These are phyloP conservation scores for Xestia rhomboidea DNA, from an alignment of 2,888 invertebrate species.

Conservation along the genomic window DNA sequence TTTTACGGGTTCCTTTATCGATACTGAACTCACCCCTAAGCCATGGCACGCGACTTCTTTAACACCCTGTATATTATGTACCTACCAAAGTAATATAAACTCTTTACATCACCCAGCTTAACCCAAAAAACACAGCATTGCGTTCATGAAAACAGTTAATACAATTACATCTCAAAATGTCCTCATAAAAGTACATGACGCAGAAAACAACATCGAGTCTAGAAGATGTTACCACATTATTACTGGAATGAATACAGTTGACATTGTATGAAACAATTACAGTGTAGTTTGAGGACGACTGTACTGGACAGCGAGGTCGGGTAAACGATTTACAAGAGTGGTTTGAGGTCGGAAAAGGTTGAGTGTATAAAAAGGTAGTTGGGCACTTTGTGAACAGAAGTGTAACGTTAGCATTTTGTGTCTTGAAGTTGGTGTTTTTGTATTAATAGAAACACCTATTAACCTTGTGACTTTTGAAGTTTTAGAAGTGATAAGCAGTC, in stretches of 20 bases:
- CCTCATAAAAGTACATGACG: conserved; percentile 23
- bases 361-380: conserved; percentile 24
- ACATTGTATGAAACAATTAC: conserved; percentile 56
- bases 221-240: conserved; percentile 34
- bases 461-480: not conserved
- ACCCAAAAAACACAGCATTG: too few species aligned
- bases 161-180: conserved; percentile 20
- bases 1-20: too few species aligned
- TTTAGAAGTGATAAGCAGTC: not conserved
- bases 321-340: conserved; percentile 48
- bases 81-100: too few species aligned
- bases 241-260: conserved; percentile 30
- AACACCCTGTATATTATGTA: too few species aligned
- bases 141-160: not conserved
- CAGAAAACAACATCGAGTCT: conserved; percentile 38
- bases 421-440: not conserved
- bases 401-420: not conserved
- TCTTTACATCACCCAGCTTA: not conserved
- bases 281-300: conserved; percentile 18
- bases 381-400: not conserved
- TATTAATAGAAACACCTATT: not conserved
- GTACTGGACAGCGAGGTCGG: conserved; percentile 28
- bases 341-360: conserved; percentile 45
- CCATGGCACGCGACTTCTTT: too few species aligned
- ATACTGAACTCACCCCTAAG: too few species aligned